These are phyloP conservation scores for Eupithecia abbreviata DNA, from an alignment of 2,888 invertebrate genomes.

Conservation along the genomic window DNA sequence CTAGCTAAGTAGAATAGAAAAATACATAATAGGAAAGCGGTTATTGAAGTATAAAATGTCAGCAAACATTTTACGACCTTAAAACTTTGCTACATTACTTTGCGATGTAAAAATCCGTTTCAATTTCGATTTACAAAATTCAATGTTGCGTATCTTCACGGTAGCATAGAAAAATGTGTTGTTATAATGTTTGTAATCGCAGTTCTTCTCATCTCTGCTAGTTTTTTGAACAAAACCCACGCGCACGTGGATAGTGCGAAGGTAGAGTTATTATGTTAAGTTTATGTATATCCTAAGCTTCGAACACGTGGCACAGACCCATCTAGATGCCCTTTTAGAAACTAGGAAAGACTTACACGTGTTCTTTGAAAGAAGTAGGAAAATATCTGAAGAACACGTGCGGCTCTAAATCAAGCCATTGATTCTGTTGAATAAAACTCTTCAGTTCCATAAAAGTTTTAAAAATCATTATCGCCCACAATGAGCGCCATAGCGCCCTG, in stretches of 20 bases:
- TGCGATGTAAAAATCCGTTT: conserved; percentile 1
- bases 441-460: no score
- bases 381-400: neutral
- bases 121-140: neutral
- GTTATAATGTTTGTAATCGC: conserved; percentile 33
- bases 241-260: conserved; percentile 71
- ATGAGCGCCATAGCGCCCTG: no score
- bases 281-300: neutral
- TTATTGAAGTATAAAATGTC: neutral
- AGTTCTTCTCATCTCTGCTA: conserved; percentile 29
- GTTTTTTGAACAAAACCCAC: conserved; percentile 39
- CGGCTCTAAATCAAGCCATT: neutral
- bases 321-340: neutral
- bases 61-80: neutral
- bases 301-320: neutral
- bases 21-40: no score
- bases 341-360: no score
- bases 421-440: neutral
- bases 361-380: no score
- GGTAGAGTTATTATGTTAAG: conserved; percentile 48
- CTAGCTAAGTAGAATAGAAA: no score
- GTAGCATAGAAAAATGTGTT: conserved; percentile 3
- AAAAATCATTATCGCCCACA: no score
- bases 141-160: neutral
- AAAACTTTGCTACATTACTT: neutral